These are phyloP conservation scores for Megaceryle maxima DNA, from an alignment of 2,113 vertebrate species.

Conservation along the genomic window DNA sequence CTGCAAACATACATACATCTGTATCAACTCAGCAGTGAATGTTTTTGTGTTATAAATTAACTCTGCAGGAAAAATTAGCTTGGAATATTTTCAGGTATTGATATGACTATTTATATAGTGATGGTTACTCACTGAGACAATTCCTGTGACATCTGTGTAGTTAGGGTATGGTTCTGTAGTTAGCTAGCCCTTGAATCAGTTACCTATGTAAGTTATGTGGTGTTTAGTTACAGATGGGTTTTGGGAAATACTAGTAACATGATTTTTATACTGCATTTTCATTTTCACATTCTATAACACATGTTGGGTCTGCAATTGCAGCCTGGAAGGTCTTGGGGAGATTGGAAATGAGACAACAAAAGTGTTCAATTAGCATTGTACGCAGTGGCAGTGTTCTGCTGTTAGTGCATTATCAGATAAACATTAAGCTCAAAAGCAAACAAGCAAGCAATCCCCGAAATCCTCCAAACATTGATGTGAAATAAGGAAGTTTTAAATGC, in stretches of 20 bases:
- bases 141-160: background rate
- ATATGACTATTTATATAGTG: no score
- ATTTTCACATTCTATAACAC: background rate
- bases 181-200: background rate
- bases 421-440: background rate
- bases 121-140: background rate
- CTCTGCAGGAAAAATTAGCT: background rate
- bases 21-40: background rate
- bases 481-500: background rate
- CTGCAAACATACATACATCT: background rate
- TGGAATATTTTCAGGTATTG: background rate
- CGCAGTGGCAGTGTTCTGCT: background rate
- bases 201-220: background rate
- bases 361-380: background rate
- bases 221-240: background rate
- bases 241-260: background rate
- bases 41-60: background rate
- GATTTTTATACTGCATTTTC: background rate
- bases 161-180: background rate
- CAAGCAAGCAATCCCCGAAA: background rate
- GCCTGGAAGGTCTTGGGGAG: background rate
- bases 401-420: background rate
- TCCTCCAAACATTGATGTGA: background rate
- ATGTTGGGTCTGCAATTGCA: background rate
- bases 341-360: background rate